Percentiles rank a stretch among this genome's conserved stretches.
Conservation (phyloP, 1,140 invertebrate species). For the Ceratina japonica region DNA sequence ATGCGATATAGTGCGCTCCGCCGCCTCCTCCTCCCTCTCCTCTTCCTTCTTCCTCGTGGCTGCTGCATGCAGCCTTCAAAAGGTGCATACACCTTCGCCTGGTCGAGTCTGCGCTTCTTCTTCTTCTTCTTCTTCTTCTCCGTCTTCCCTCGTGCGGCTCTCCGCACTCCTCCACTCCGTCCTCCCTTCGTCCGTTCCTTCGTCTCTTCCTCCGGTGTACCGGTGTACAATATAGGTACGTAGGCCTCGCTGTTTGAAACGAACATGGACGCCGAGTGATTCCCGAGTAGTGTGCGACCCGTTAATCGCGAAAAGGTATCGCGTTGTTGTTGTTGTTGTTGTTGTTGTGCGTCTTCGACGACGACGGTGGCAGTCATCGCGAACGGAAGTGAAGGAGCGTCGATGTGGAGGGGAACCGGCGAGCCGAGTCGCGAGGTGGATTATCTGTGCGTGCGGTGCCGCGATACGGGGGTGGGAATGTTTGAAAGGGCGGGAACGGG, state of each 20-base stretch:
- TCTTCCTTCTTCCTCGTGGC: conserved; percentile 22
- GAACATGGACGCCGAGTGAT: neutral
- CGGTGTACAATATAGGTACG: neutral
- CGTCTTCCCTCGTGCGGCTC: neutral
- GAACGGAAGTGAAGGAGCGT: neutral
- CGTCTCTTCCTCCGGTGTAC: neutral
- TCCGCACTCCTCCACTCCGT: no score
- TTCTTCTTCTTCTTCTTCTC: no score
- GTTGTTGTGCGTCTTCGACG: neutral
- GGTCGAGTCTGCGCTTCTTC: conserved; percentile 49
- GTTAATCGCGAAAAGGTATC: no score
- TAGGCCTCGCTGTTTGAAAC: neutral
- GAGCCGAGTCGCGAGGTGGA: neutral
- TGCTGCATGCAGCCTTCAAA: conserved; percentile 56
- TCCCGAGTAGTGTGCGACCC: neutral
- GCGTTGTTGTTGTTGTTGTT: no score
- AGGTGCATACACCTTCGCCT: conserved; percentile 61
- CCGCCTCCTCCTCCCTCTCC: conserved; percentile 8
- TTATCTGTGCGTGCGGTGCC: conserved; percentile 31
- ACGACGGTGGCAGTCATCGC: conserved; percentile 4
- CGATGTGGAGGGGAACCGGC: neutral
- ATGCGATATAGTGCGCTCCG: conserved; percentile 55
- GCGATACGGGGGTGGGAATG: conserved; percentile 10
- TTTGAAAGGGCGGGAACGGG: conserved; percentile 21
- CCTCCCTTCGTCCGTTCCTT: no score